Percentiles rank a stretch among this genome's conserved stretches.
These are phyloP conservation scores for Aricia agestis DNA, from an alignment of 1,140 invertebrate species.

Conservation along the genomic window DNA sequence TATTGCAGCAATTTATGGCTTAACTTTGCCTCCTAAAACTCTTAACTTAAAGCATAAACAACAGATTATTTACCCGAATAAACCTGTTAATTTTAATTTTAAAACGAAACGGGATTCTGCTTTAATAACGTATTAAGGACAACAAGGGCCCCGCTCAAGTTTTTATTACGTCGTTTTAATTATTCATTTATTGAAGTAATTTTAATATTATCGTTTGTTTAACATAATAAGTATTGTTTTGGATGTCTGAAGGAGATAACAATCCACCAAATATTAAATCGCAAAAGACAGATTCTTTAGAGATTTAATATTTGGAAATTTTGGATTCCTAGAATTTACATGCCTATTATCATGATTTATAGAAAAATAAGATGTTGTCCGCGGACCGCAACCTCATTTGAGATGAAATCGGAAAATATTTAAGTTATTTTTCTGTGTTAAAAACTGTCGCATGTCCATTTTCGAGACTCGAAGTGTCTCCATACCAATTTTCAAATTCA, in stretches of 20 bases:
- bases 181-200: neutral
- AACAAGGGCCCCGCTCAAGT: neutral
- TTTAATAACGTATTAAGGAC: conserved; percentile 16
- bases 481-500: too few relatives aligned
- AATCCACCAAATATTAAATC: too few relatives aligned
- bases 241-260: neutral
- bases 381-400: neutral
- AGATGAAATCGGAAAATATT: neutral
- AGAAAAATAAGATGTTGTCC: neutral
- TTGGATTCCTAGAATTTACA: too few relatives aligned
- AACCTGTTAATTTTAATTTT: conserved; percentile 48
- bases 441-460: too few relatives aligned
- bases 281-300: neutral
- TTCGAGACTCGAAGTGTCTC: too few relatives aligned
- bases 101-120: conserved; percentile 17
- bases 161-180: conserved; percentile 5
- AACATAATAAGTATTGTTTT: neutral
- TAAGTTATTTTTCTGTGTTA: neutral
- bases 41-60: conserved; percentile 61
- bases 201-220: neutral
- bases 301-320: neutral
- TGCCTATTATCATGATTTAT: neutral
- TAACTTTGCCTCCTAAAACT: conserved; percentile 60
- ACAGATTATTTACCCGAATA: conserved; percentile 52
- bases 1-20: conserved; percentile 61